phyloP scores from a whole-genome alignment of 2,797 vertebrate genomes.

The Chromis chromis region DNA sequence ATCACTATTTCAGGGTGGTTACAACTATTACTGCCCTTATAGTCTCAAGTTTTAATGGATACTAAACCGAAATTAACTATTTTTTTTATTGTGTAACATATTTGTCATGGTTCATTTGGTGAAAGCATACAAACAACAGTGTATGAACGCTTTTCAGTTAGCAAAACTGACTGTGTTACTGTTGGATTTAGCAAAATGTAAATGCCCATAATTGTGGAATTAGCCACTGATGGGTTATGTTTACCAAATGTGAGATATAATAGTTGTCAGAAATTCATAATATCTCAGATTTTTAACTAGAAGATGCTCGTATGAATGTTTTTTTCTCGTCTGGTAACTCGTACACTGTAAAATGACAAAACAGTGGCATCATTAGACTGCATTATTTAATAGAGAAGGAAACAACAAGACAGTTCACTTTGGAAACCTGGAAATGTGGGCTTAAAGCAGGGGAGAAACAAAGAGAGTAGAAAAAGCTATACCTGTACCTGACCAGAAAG shows the following conservation, averaged over 20 bases:
- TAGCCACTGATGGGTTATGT: slow-evolving; percentile 6
- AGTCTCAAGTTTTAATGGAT: slow-evolving; percentile 4
- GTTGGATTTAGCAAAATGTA: slow-evolving; percentile 13
- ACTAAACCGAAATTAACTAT: slow-evolving; percentile 1
- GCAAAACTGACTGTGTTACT: slow-evolving; percentile 1
- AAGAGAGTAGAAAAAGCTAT: slow-evolving; percentile 64
- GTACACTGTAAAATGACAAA: slow-evolving; percentile 9
- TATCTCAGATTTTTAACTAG: slow-evolving; percentile 14
- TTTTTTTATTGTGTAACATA: slow-evolving; percentile 22
- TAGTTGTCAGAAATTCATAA: slow-evolving; percentile 19
- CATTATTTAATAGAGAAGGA: slow-evolving; percentile 40
- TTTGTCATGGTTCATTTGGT: slow-evolving; percentile 23
- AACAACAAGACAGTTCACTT: slow-evolving; percentile 22
- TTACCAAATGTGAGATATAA: slow-evolving; percentile 11
- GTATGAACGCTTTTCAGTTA: slow-evolving; percentile 36
- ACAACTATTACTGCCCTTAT: background rate
- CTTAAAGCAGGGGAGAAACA: slow-evolving; percentile 39
- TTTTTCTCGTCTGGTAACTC: background rate
- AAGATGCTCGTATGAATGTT: background rate
- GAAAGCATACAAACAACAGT: slow-evolving; percentile 11
- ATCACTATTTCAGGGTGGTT: slow-evolving; percentile 18
- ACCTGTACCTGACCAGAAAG: slow-evolving; percentile 99
- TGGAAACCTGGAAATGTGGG: slow-evolving; percentile 51
- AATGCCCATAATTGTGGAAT: slow-evolving; percentile 15
- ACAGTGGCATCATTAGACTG: slow-evolving; percentile 13